Conservation (phyloP, 2,888 invertebrate genomes). For the Amitus sp. region DNA sequence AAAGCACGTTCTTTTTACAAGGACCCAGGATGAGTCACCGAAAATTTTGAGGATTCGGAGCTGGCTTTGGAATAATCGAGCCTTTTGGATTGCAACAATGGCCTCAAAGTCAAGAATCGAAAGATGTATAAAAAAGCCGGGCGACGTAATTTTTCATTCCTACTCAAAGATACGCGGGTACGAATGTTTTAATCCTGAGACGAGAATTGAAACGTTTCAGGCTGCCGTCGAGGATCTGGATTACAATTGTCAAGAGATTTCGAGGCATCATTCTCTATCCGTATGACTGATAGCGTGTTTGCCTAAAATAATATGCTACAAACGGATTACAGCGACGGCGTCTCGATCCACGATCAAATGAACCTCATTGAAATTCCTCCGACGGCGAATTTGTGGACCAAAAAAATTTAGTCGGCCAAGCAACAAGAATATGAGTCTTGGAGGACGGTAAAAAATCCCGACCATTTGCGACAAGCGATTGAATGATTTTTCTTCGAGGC, state of each 20-base stretch:
- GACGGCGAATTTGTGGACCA: neutral
- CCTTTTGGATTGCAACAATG: slow-evolving; percentile 36
- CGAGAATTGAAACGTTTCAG: slow-evolving; percentile 49
- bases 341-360: neutral
- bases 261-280: slow-evolving; percentile 14
- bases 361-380: neutral
- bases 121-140: slow-evolving; percentile 12
- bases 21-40: slow-evolving; percentile 50
- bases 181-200: slow-evolving; percentile 55
- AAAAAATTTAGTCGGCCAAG: too few relatives aligned
- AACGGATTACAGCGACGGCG: neutral
- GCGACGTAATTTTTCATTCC: slow-evolving; percentile 56
- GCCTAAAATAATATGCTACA: slow-evolving; percentile 41
- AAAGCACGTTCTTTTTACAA: slow-evolving; percentile 16
- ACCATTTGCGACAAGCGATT: too few relatives aligned
- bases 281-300: slow-evolving; percentile 48
- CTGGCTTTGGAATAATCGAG: slow-evolving; percentile 16
- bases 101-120: slow-evolving; percentile 25
- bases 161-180: slow-evolving; percentile 52
- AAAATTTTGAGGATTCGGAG: slow-evolving; percentile 36
- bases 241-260: slow-evolving; percentile 28
- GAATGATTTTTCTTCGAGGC: too few relatives aligned
- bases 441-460: too few relatives aligned
- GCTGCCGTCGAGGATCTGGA: slow-evolving; percentile 10
- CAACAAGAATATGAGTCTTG: too few relatives aligned